Base-by-base conservation (phyloP, 2,797 vertebrate species). In the Allobates femoralis region DNA sequence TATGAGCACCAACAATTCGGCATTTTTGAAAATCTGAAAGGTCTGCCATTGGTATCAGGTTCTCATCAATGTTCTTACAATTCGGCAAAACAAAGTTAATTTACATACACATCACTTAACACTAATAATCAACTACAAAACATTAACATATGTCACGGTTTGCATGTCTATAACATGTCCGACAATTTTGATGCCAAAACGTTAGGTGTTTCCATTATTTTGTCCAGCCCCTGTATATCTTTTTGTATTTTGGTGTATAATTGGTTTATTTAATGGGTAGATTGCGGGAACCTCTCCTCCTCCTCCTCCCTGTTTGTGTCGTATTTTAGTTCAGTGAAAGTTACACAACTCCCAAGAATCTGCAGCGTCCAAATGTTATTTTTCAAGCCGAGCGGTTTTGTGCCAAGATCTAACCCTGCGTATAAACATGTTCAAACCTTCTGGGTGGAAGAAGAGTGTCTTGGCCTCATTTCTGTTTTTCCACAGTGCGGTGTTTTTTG, bases 341-440 rank as follows among this genome's bases (percentile, higher is more conserved):
- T 76, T 76, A 28, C 82, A 56, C 81, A 83, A 83, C 53, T 58
- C 67, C 67, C 26, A 83, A 74, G 67, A 83, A 83, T 83, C 71
- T 58, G 81, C 81, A 41, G 67, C 67, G 23, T 60, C 67, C 81
- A 83, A 83, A 83, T 83, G 67, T 74, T 83, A 46, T 83, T 83
- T 83, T 83, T 46, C 53, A 41, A 73, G 81, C 32, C 4, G 16
- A 21, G 67, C 11, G 21, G n/a, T 73, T 82, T 37, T 74, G 66
- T 83, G 81, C 81, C 81, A 83, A 83, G 81, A 74, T 83, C 81
- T 74, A 58, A 41, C 81, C 67, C 67, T 56, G 81, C 23, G 53
- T 83, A 74, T 83, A 83, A 83, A 83, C 81, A 73, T 73, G 21
- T 71, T 53, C 41, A 60, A 60, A 26, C 74, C 67, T 82, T 73